A percentile compares a stretch with the other conserved stretches of the same genome.
Conservation (phyloP, 2,113 vertebrate genomes). For the Catharus bicknelli region DNA sequence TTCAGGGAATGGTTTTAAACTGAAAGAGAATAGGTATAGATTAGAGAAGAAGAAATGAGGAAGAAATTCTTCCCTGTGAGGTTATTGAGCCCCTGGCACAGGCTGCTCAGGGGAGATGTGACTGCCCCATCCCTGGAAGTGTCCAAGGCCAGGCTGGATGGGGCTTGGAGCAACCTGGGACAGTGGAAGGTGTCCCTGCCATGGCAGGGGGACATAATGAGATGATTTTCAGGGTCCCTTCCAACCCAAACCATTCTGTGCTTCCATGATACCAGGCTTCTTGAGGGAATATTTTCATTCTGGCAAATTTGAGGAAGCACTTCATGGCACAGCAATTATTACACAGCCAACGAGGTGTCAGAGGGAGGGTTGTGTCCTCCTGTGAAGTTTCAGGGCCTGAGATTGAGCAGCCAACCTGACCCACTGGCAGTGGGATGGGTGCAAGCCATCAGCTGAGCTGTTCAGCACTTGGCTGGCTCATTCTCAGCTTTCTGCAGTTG, state of each 20-base stretch:
- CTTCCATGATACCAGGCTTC: neutral
- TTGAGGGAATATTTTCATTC: neutral
- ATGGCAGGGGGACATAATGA: rapidly evolving
- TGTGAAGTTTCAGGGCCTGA: neutral
- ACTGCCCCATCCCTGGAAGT: neutral
- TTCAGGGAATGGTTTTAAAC: neutral
- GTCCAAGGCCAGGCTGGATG: rapidly evolving
- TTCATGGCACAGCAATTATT: neutral
- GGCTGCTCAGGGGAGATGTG: neutral
- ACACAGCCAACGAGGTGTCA: neutral
- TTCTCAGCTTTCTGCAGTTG: neutral
- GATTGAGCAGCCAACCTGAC: neutral
- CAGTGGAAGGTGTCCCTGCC: neutral
- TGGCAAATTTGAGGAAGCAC: neutral
- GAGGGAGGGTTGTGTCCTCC: neutral
- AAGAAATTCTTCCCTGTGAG: neutral
- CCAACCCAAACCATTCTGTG: neutral
- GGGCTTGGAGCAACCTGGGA: neutral
- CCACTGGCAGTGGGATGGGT: neutral
- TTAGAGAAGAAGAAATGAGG: neutral
- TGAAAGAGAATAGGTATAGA: neutral
- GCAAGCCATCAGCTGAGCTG: neutral
- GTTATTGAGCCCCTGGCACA: rapidly evolving
- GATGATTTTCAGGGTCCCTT: neutral
- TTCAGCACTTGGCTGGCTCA: neutral